These are phyloP conservation scores for Tenthredo notha DNA, from an alignment of 2,888 invertebrate genomes.

Conservation along the genomic window DNA sequence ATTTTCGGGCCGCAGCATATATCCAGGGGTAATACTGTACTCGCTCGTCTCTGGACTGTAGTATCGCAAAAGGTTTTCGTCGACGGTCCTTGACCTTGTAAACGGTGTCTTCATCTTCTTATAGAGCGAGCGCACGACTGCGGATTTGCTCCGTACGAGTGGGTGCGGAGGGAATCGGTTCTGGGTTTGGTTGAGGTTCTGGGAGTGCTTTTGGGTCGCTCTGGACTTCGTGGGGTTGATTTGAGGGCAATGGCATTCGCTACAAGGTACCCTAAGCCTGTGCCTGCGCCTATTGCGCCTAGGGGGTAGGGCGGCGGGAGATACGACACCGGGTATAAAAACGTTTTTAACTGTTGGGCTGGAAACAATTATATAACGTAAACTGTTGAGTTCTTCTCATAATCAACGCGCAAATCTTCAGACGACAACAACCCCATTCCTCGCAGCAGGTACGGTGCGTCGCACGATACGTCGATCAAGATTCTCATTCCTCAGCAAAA, in stretches of 20 bases:
- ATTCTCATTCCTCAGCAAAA: neutral
- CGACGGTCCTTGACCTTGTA: conserved; percentile 76
- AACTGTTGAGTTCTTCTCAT: conserved; percentile 41
- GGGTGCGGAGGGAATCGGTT: conserved; percentile 68
- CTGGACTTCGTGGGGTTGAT: conserved; percentile 72
- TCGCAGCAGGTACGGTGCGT: neutral
- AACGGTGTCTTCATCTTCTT: conserved; percentile 77
- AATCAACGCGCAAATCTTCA: neutral
- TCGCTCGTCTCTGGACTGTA: conserved; percentile 75
- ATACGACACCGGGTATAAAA: conserved; percentile 78
- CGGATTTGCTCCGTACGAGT: conserved; percentile 79
- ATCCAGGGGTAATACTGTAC: conserved; percentile 72
- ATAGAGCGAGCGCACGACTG: conserved; percentile 78
- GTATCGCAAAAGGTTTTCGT: conserved; percentile 75
- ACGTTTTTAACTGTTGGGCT: conserved; percentile 79
- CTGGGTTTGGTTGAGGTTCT: conserved; percentile 64
- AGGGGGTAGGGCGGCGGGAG: conserved; percentile 76
- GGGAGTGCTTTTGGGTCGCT: conserved; percentile 50
- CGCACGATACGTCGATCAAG: neutral
- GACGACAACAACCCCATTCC: conserved; percentile 36
- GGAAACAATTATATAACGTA: conserved; percentile 74
- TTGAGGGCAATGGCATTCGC: conserved; percentile 76
- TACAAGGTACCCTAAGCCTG: conserved; percentile 78
- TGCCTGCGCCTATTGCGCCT: conserved; percentile 78
- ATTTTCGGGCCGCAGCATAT: conserved; percentile 71